These are phyloP conservation scores for Dufourea novaeangliae DNA, from an alignment of 1,140 invertebrate species.

Conservation along the genomic window DNA sequence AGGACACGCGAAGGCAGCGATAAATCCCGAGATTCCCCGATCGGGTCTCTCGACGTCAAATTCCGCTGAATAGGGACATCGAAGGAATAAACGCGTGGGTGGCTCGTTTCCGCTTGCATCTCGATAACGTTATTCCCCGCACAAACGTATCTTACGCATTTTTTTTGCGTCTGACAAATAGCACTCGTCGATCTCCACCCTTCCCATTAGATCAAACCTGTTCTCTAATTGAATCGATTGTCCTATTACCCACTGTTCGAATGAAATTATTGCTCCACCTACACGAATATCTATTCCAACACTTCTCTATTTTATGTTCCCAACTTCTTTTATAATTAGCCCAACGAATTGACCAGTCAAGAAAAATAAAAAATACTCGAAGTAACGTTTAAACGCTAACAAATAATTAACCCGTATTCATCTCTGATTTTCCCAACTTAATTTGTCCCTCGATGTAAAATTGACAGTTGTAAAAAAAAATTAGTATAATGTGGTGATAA, in stretches of 20 bases:
- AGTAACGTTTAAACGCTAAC: too few species aligned
- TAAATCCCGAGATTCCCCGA: slow-evolving; percentile 41
- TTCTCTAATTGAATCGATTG: not conserved
- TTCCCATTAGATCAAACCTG: not conserved
- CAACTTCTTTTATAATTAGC: too few species aligned
- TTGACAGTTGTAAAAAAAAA: too few species aligned
- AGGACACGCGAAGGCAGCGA: slow-evolving; percentile 20
- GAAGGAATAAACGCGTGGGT: slow-evolving; percentile 46
- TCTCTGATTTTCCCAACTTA: too few species aligned
- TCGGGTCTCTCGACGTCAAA: slow-evolving; percentile 34
- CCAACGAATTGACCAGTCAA: too few species aligned
- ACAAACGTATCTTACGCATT: slow-evolving; percentile 34
- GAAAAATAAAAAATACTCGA: too few species aligned
- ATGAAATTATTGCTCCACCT: not conserved
- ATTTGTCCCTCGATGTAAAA: too few species aligned
- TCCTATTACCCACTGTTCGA: too few species aligned
- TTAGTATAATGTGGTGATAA: too few species aligned
- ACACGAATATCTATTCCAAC: too few species aligned
- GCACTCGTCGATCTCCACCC: slow-evolving; percentile 16
- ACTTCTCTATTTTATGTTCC: too few species aligned
- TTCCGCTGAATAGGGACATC: slow-evolving; percentile 41
- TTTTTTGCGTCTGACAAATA: slow-evolving; percentile 47
- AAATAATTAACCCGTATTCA: too few species aligned
- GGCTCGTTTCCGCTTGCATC: slow-evolving; percentile 40
- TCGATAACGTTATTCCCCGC: slow-evolving; percentile 31